Percentiles rank a stretch among this genome's conserved stretches.
Conservation (phyloP, 2,888 invertebrate genomes). For the Scaeva pyrastri region DNA sequence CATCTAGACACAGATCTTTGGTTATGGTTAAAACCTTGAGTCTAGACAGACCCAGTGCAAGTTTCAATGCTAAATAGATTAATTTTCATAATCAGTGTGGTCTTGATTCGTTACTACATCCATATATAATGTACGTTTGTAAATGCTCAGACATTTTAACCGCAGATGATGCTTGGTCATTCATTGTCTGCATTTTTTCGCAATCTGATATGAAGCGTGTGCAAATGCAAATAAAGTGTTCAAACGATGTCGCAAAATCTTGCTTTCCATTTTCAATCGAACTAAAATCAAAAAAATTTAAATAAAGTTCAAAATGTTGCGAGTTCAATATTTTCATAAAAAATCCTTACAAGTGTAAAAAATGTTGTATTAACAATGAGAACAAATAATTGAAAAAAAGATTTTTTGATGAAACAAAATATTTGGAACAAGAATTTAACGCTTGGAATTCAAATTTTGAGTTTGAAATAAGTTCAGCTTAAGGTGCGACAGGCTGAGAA, state of each 20-base stretch:
- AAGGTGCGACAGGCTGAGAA: too few relatives aligned
- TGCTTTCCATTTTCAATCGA: neutral
- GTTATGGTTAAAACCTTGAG: neutral
- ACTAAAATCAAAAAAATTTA: too few relatives aligned
- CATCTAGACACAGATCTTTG: neutral
- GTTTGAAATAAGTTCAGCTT: too few relatives aligned
- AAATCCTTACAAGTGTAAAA: too few relatives aligned
- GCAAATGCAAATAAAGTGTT: slow-evolving; percentile 7
- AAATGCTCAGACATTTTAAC: neutral
- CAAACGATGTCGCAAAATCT: neutral
- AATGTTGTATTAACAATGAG: too few relatives aligned
- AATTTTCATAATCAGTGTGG: slow-evolving; percentile 24
- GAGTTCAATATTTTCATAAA: too few relatives aligned
- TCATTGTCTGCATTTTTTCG: slow-evolving; percentile 29
- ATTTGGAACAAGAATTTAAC: too few relatives aligned
- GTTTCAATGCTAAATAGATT: slow-evolving; percentile 6
- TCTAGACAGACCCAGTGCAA: neutral
- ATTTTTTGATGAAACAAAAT: too few relatives aligned
- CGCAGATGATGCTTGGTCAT: slow-evolving; percentile 29
- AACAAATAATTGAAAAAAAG: too few relatives aligned
- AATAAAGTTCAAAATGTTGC: too few relatives aligned
- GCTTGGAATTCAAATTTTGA: too few relatives aligned
- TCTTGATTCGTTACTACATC: neutral
- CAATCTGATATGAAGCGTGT: slow-evolving; percentile 32
- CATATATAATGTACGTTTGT: neutral